Base-by-base conservation (phyloP, 2,797 vertebrate genomes). In the Fistularia tabacaria region DNA sequence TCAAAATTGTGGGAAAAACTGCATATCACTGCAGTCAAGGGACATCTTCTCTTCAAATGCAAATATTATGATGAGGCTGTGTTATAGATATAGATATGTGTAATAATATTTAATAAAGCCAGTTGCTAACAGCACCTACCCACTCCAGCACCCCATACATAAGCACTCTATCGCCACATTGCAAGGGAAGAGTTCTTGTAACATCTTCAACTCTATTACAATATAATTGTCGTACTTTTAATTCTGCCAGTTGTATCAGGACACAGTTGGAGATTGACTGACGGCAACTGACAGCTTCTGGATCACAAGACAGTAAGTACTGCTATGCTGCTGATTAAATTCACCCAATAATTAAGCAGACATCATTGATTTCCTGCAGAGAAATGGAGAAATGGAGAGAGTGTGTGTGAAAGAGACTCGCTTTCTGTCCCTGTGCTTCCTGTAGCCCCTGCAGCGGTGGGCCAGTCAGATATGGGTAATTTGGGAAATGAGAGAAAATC, bases 261-360 rank as follows among this genome's bases (percentile, higher is more conserved):
- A 64, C 69, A 71, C 69, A 48, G 64, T 68, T 81, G 68, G 77
- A 82, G 84, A 66, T 62, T 10, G 49, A 86, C 88, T 81, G 66
- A 85, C 84, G 25, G 25, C 86, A 87, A 79, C 71, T 84, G 84
- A 89, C 83, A 81, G 84, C 84, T 81, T 76, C 64, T 66, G 83
- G 88, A 78, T 90, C 84, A 85, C 85, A 72, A 77, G 79, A 78
- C 81, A 85, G 86, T 90, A 87, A 88, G 87, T 87, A 90, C 81
- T 79, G 77, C 84, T 81, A 84, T 76, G 83, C 64, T 36, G 58
- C 84, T 91, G 87, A 92, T 91, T 92, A 87, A 88, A 89, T 90
- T 87, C 81, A 82, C 76, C 85, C 88, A 89, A 86, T 91, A 90
- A 91, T 91, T 92, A 91, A 89, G 86, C 89, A 89, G 90, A 90